Evolutionary conservation across 2,797 vertebrate species (phyloP).

Genomic region (Pyrocephalus nanus): DNA sequence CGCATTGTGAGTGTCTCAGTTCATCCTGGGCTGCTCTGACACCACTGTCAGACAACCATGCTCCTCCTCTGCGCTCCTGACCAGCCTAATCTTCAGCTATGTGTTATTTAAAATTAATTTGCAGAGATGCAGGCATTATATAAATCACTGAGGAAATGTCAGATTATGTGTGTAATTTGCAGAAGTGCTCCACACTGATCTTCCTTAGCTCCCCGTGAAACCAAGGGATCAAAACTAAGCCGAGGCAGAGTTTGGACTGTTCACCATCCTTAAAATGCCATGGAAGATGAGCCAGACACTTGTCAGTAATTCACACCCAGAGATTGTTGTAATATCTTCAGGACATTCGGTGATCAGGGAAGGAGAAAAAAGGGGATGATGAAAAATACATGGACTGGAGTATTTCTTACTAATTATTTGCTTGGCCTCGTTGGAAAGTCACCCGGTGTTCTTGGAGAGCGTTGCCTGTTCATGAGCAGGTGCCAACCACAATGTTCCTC

Average conservation of each 20-base stretch:
- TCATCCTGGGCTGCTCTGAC: background rate
- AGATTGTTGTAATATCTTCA: background rate
- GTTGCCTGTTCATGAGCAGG: background rate
- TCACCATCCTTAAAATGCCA: background rate
- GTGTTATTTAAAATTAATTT: slow-evolving; percentile 27
- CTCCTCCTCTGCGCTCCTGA: background rate
- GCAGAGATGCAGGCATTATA: background rate
- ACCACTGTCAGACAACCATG: background rate
- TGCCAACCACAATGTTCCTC: background rate
- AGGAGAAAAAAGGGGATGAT: background rate
- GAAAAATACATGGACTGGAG: background rate
- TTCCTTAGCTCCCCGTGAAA: background rate
- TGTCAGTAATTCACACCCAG: background rate
- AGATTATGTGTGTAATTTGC: slow-evolving; percentile 9
- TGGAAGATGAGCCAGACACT: background rate
- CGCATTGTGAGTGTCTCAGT: background rate
- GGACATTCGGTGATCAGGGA: background rate
- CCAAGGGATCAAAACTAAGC: background rate
- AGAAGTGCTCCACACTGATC: background rate
- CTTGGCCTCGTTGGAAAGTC: background rate
- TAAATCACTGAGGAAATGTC: slow-evolving; percentile 3
- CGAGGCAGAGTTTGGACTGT: background rate
- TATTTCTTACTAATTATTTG: slow-evolving; percentile 4
- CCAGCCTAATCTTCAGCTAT: slow-evolving; percentile 11
- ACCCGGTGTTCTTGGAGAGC: background rate